Percentiles rank a stretch among this genome's conserved stretches.
Evolutionary conservation across 2,888 invertebrate species (phyloP).

Genomic region (Rhyacophila evoluta): DNA sequence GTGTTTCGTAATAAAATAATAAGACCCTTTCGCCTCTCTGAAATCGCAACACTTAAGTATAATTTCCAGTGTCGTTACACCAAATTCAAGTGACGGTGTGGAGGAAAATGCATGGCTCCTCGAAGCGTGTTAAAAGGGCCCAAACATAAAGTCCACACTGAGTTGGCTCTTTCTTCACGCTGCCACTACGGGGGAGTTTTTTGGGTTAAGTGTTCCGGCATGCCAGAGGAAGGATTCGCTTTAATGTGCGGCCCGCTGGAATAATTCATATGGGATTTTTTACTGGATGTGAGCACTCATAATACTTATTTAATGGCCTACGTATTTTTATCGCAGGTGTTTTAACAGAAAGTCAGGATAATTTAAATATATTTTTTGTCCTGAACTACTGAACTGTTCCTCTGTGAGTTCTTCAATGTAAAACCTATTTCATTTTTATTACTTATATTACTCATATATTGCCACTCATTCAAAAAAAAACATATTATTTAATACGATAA

Average conservation of each 20-base stretch:
- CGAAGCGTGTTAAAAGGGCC: neutral
- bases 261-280: conserved; percentile 15
- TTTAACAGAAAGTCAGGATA: no score
- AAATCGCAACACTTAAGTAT: neutral
- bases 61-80: neutral
- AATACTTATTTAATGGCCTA: no score
- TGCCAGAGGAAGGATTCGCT: neutral
- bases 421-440: no score
- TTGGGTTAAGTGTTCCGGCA: conserved; percentile 22
- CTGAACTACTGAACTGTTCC: no score
- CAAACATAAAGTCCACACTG: neutral
- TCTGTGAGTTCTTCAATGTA: no score
- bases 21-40: neutral
- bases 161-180: neutral
- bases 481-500: no score
- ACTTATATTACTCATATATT: no score
- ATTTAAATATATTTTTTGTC: no score
- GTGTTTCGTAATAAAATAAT: neutral
- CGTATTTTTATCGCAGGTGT: no score
- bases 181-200: neutral
- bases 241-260: neutral
- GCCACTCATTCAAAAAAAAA: no score
- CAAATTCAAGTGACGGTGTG: neutral
- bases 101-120: neutral
- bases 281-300: neutral